Evolutionary conservation across 2,797 vertebrate genomes (phyloP).

Genomic region (Rhinichthys osculus): DNA sequence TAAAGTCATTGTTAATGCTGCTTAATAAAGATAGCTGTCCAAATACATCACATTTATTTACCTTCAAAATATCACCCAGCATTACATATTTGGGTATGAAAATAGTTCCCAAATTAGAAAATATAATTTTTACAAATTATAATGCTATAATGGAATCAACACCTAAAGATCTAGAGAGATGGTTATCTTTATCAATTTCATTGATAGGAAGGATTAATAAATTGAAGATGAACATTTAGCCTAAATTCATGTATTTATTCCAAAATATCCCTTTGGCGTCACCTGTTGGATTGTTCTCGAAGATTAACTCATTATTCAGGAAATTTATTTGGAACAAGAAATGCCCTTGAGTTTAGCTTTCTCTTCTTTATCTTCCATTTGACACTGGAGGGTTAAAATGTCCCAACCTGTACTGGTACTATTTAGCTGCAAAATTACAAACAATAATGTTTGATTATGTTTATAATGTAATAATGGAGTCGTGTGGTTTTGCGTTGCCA

Average conservation of each 20-base stretch:
- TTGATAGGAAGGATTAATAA: slow-evolving; percentile 1
- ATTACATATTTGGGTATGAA: slow-evolving; percentile 24
- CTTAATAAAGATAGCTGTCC: not conserved
- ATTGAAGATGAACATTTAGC: too few relatives aligned
- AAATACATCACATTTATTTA: not conserved
- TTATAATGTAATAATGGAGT: not conserved
- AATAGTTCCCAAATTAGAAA: slow-evolving; percentile 11
- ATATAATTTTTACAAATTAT: slow-evolving; percentile 18
- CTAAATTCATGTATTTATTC: not conserved
- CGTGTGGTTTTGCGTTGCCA: not conserved
- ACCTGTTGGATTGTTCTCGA: not conserved
- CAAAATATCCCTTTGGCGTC: not conserved
- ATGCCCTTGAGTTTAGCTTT: not conserved
- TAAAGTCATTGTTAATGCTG: not conserved
- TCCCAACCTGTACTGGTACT: not conserved
- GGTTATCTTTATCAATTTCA: not conserved
- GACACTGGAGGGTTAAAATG: not conserved
- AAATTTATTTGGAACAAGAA: not conserved
- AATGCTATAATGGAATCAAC: slow-evolving; percentile 4
- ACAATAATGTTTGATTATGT: not conserved
- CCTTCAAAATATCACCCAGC: not conserved
- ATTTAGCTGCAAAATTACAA: not conserved
- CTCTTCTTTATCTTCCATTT: not conserved
- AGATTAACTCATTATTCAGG: not conserved
- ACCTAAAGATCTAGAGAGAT: not conserved